A percentile compares a stretch with the other conserved stretches of the same genome.
Evolutionary conservation across 2,113 vertebrate genomes (phyloP).

Genomic region (Cardinalis cardinalis): DNA sequence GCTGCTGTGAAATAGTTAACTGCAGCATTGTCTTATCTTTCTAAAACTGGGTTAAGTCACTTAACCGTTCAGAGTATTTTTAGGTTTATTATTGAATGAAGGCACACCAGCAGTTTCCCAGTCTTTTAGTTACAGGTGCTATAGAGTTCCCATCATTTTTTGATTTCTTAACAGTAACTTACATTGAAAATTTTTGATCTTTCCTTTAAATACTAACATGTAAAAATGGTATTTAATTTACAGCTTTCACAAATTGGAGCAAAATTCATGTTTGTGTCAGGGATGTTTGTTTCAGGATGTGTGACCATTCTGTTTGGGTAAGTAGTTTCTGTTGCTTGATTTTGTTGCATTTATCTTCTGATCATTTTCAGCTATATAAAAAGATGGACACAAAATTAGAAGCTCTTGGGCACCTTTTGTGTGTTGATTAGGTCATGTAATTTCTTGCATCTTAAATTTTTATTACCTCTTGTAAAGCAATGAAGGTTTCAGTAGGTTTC

Average conservation of each 20-base stretch:
- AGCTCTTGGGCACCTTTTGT: background rate
- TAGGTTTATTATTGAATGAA: background rate
- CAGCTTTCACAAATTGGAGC: slow-evolving; percentile 93
- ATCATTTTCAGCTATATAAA: background rate
- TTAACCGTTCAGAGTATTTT: slow-evolving; percentile 31
- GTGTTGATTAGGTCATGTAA: background rate
- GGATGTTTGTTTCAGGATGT: slow-evolving; percentile 86
- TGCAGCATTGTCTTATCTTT: background rate
- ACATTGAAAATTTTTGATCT: background rate
- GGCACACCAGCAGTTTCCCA: background rate
- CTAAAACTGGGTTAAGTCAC: slow-evolving; percentile 45
- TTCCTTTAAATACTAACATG: background rate
- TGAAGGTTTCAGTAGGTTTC: background rate
- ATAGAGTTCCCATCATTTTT: background rate
- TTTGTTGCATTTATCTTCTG: background rate
- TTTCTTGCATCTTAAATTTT: background rate
- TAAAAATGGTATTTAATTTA: slow-evolving; percentile 46
- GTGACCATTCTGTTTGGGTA: slow-evolving; percentile 93
- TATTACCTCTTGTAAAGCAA: background rate
- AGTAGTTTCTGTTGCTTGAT: slow-evolving; percentile 50
- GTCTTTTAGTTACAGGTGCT: background rate
- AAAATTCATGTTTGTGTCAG: slow-evolving; percentile 90
- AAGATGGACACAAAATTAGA: background rate
- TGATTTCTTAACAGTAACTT: background rate
- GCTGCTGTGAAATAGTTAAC: background rate